Evolutionary conservation across 1,140 invertebrate genomes (phyloP).

Genomic region (Zaprionus gabonicus): DNA sequence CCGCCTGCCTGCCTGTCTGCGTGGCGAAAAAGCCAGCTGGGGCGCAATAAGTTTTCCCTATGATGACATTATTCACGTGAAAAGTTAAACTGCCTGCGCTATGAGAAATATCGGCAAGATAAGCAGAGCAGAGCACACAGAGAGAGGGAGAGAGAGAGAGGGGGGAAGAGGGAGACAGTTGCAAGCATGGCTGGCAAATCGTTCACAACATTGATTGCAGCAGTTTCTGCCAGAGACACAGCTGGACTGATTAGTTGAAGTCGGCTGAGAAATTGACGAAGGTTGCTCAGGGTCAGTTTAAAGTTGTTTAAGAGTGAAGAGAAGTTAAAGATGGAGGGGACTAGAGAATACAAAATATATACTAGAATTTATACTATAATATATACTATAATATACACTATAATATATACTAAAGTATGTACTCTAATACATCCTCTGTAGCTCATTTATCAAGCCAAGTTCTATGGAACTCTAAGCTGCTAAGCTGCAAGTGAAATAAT

Average conservation of each 20-base stretch:
- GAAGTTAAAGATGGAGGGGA: too few relatives aligned
- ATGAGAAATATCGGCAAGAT: conserved; percentile 18
- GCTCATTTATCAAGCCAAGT: too few relatives aligned
- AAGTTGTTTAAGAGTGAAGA: not conserved
- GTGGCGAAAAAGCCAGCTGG: conserved; percentile 23
- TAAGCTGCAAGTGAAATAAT: conserved; percentile 22
- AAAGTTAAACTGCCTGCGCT: conserved; percentile 55
- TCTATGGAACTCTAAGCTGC: not conserved
- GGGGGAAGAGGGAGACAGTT: not conserved
- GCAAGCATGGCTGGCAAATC: not conserved
- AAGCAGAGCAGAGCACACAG: conserved; percentile 31
- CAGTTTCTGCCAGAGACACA: conserved; percentile 3
- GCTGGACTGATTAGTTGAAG: conserved; percentile 1
- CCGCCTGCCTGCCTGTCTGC: too few relatives aligned
- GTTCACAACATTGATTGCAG: conserved; percentile 24
- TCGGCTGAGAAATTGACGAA: not conserved
- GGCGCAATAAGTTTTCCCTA: conserved; percentile 71
- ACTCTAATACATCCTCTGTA: too few relatives aligned
- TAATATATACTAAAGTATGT: too few relatives aligned
- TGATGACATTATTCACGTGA: conserved; percentile 79
- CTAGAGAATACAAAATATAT: too few relatives aligned
- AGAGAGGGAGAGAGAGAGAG: not conserved
- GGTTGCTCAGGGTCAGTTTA: not conserved
- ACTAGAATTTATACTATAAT: too few relatives aligned
- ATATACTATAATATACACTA: not conserved